A percentile compares a stretch with the other conserved stretches of the same genome.
Evolutionary conservation across 2,888 invertebrate genomes (phyloP).

Genomic region (Meiosimyza platycephala): DNA sequence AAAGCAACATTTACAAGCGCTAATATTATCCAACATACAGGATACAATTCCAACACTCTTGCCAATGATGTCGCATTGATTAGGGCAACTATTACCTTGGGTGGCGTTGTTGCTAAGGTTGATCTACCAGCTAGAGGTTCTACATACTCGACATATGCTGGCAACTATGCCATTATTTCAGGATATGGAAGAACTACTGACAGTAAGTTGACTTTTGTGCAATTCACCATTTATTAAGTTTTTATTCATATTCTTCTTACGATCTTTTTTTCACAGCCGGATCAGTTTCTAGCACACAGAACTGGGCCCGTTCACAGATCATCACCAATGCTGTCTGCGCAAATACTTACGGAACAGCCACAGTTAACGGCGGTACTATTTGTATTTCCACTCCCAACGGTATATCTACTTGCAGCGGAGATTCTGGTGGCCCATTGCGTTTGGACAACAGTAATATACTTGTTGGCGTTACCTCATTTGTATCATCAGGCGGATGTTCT

Average conservation of each 20-base stretch:
- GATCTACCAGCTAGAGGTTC: slow-evolving; percentile 47
- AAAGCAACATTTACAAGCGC: slow-evolving; percentile 36
- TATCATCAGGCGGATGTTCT: slow-evolving; percentile 46
- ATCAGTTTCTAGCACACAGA: slow-evolving; percentile 50
- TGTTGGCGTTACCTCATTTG: slow-evolving; percentile 57
- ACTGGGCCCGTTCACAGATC: slow-evolving; percentile 56
- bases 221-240: not conserved
- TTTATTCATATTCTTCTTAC: not conserved
- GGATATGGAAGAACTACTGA: slow-evolving; percentile 61
- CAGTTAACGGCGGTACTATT: slow-evolving; percentile 46
- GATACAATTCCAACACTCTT: slow-evolving; percentile 50
- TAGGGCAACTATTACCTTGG: slow-evolving; percentile 47
- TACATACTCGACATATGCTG: slow-evolving; percentile 48
- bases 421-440: slow-evolving; percentile 60
- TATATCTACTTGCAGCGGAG: slow-evolving; percentile 22
- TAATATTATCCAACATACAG: slow-evolving; percentile 44
- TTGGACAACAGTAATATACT: slow-evolving; percentile 35
- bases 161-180: slow-evolving; percentile 52
- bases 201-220: not conserved
- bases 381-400: slow-evolving; percentile 53
- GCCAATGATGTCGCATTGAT: slow-evolving; percentile 56
- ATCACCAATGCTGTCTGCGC: slow-evolving; percentile 58
- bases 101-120: slow-evolving; percentile 47
- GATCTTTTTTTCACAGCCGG: slow-evolving; percentile 39
- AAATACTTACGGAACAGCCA: slow-evolving; percentile 43